phyloP scores from a whole-genome alignment of 2,113 vertebrate genomes.

The Dicentrarchus labrax region DNA sequence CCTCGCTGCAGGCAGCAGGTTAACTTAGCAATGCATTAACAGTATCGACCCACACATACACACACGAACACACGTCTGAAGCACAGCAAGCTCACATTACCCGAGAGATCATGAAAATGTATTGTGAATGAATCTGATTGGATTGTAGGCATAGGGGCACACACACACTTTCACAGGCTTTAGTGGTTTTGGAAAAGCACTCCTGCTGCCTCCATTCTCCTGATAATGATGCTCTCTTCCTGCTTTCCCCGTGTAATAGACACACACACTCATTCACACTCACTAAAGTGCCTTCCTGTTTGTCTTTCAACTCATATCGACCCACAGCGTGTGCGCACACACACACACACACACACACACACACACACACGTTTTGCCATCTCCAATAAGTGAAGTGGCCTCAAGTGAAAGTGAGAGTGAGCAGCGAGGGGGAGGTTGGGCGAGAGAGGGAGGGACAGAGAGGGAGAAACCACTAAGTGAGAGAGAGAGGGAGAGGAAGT shows the following conservation, averaged over 20 bases:
- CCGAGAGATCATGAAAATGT: conserved; percentile 26
- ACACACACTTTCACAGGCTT: not conserved
- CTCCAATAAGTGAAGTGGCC: conserved; percentile 16
- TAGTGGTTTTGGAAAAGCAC: conserved; percentile 43
- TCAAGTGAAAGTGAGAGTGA: not conserved
- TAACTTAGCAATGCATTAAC: not conserved
- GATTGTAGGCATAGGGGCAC: not conserved
- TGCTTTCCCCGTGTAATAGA: conserved; percentile 45
- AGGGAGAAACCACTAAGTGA: not conserved
- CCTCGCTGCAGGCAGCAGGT: not conserved
- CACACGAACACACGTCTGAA: not conserved
- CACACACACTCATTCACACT: conserved; percentile 16
- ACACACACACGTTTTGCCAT: conserved; percentile 19
- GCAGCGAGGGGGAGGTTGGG: no score
- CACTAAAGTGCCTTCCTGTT: conserved; percentile 58
- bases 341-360: conserved; percentile 32
- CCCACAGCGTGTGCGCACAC: conserved; percentile 27
- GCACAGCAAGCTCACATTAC: conserved; percentile 41
- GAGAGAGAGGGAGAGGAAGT: not conserved
- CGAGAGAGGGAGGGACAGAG: no score
- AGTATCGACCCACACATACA: not conserved
- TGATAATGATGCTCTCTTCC: conserved; percentile 64
- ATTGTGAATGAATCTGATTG: conserved; percentile 34
- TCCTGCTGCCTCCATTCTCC: conserved; percentile 45
- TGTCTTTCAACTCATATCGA: conserved; percentile 46